Base-by-base conservation (phyloP, 2,113 vertebrate species). In the Crocuta crocuta region DNA sequence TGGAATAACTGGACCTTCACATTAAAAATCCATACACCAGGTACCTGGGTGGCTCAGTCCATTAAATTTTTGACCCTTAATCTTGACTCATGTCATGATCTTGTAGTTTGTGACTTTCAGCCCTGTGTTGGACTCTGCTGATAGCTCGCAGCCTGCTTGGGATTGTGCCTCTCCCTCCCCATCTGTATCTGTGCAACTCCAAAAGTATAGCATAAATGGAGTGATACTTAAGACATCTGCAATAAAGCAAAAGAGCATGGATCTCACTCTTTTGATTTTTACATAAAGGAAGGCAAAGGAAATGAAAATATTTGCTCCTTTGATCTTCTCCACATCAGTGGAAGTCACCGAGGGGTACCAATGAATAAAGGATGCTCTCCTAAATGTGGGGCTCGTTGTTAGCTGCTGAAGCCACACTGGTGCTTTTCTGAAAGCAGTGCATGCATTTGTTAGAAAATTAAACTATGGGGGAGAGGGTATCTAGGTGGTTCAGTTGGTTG, bases 241-340 rank as follows among this genome's bases (percentile, higher is more conserved):
- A 6, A 12, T 71, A 79, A 96, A 98, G 26, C 23, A 13, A 87
- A 10, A 94, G 65, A 53, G 6, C 65, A 13, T 4, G 19, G 31
- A 33, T 48, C 58, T 39, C 48, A 16, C 10, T 79, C n/a, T 35
- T 71, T 17, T 79, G 53, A 33, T 81, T n/a, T 66, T 48, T 88
- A 16, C 26, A 94, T 53, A 76, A 70, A 91, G 92, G 94, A 97
- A 96, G 66, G 89, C 35, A 2, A 92, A 97, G 97, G 96, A 97
- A 98, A 98, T 97, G 92, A 92, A 94, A 97, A 26, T n/a, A 11
- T 95, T 98, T 89, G 12, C 96, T 48, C 87, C 98, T 98, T 96
- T 97, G 98, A 98, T 98, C 97, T 89, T 80, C 58, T 16, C 79
- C 91, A 55, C 95, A 94, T 95, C 26, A 0, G 80, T 94, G 63